Base-by-base conservation (phyloP, 2,888 invertebrate species). In the Acanthosoma haemorrhoidale region DNA sequence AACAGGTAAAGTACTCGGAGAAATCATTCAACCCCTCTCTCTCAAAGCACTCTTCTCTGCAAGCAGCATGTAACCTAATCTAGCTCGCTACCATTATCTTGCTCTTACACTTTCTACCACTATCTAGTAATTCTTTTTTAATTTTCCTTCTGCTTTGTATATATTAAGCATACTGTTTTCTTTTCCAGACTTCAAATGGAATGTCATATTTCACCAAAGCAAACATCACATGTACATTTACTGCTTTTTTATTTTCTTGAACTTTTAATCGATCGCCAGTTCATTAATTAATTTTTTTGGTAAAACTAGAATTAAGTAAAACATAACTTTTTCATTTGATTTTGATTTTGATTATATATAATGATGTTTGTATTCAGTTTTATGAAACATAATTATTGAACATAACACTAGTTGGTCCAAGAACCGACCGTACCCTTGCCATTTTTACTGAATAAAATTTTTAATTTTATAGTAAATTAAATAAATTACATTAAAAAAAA, bases 1-100 rank as follows among this genome's bases (percentile, higher is more conserved):
- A 9, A 57, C 71, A 75, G 75, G 75, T 74, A 75, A 73, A 75
- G 66, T 51, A 32, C 16, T 16, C 41, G 25, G 15, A 59, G 59
- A 29, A 31, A 25, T 3, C 34, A 31, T 31, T 29, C 32, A 59
- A 13, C 59, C 31, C 59, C 34, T 59, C 59, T 31, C 34, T 59
- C 59, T 32, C 59, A 31, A 59, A 16, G 31, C 34, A 59, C 59
- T 59, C n/a, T 59, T 34, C 34, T 32, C 21, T 32, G 66, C 66
- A 60, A 69, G 41, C 16, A 60, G 51, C 59, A 66, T 66, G 67
- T 70, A 67, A 16, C 36, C 38, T 39, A 38, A 32, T 21, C 34
- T 15, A 32, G 18, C 11, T 51, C 36, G 36, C 51, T 63, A 69
- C 32, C 34, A 61, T 15, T 21, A 31, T 63, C 32, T 60, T 34